Evolutionary conservation across 2,888 invertebrate species (phyloP).

Genomic region (Hetaerina titia): DNA sequence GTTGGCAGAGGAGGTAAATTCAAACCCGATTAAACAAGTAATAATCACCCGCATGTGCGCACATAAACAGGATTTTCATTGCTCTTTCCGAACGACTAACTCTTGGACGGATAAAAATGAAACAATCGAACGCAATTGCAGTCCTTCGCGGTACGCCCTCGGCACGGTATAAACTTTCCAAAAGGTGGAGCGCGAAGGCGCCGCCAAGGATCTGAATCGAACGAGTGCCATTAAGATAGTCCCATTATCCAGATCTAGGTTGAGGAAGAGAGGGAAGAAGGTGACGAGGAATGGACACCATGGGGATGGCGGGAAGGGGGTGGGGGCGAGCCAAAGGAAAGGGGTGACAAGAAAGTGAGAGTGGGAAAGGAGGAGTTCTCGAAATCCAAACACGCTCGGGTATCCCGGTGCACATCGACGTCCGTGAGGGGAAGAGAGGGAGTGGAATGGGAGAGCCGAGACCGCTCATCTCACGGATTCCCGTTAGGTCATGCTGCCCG

Average conservation of each 20-base stretch:
- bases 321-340: background rate
- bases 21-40: too few relatives aligned
- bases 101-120: background rate
- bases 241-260: background rate
- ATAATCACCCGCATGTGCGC: too few relatives aligned
- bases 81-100: background rate
- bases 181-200: background rate
- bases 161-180: background rate
- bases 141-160: background rate
- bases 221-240: too few relatives aligned
- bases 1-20: too few relatives aligned
- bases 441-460: constrained; percentile 73
- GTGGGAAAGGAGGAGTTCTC: background rate
- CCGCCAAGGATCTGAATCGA: background rate
- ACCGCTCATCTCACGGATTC: constrained; percentile 72
- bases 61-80: too few relatives aligned
- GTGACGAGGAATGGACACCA: background rate
- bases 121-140: background rate
- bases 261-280: background rate
- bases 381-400: background rate
- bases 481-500: background rate
- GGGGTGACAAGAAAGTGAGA: background rate
- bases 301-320: background rate
- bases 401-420: background rate
- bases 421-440: constrained; percentile 68